phyloP scores from a whole-genome alignment of 2,113 vertebrate species.

The Hyla sarda region DNA sequence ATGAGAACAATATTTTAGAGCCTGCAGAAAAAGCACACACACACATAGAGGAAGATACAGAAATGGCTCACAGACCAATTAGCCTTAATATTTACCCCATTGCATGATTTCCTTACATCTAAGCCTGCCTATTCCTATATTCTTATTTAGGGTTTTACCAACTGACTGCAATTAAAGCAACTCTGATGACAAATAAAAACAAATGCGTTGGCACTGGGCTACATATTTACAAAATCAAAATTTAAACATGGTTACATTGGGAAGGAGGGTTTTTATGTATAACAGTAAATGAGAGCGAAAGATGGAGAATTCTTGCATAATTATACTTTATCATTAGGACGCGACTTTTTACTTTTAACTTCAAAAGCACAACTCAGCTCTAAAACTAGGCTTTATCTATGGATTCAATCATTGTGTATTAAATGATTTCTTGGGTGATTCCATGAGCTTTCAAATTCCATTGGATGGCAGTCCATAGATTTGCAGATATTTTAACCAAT shows the following conservation, averaged over 20 bases:
- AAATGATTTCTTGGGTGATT: conserved; percentile 28
- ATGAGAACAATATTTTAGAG: conserved; percentile 61
- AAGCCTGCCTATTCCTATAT: conserved; percentile 53
- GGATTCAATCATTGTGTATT: not conserved
- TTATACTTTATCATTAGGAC: conserved; percentile 49
- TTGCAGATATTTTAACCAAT: not conserved
- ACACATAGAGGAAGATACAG: conserved; percentile 40
- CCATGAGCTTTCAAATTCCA: not conserved
- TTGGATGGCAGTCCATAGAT: not conserved
- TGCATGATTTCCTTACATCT: conserved; percentile 59
- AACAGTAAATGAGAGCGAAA: conserved; percentile 42
- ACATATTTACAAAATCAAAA: conserved; percentile 53
- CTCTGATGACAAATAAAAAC: conserved; percentile 59
- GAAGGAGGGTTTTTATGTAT: conserved; percentile 45
- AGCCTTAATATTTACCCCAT: conserved; percentile 59
- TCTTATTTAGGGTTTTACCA: conserved; percentile 57
- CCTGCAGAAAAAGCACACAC: conserved; percentile 49
- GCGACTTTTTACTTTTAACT: conserved; percentile 24
- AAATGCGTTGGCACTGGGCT: conserved; percentile 45
- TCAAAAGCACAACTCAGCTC: conserved; percentile 6
- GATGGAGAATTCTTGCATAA: conserved; percentile 51
- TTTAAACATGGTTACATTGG: conserved; percentile 42
- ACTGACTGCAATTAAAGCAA: conserved; percentile 59
- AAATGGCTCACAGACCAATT: conserved; percentile 58
- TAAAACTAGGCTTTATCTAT: not conserved